A percentile compares a stretch with the other conserved stretches of the same genome.
Conservation (phyloP, 1,140 invertebrate species). For the Nomia melanderi region DNA sequence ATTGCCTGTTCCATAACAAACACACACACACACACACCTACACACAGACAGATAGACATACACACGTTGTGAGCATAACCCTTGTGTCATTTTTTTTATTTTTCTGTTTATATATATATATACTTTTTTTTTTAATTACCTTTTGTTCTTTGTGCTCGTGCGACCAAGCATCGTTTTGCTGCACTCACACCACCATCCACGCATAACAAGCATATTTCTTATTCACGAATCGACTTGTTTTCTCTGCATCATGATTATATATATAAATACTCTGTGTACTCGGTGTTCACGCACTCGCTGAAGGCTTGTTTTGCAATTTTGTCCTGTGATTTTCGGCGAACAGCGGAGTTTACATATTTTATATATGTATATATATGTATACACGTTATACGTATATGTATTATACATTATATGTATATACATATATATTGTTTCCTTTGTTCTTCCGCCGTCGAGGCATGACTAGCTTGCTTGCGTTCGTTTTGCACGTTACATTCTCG, state of each 20-base stretch:
- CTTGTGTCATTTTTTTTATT: background rate
- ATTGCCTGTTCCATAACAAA: slow-evolving; percentile 32
- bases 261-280: slow-evolving; percentile 18
- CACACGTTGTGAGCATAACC: slow-evolving; percentile 13
- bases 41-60: no score
- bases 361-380: background rate
- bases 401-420: background rate
- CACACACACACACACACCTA: no score
- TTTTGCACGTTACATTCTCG: slow-evolving; percentile 61
- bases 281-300: slow-evolving; percentile 40
- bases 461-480: slow-evolving; percentile 62
- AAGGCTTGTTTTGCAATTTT: slow-evolving; percentile 21
- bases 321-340: slow-evolving; percentile 6
- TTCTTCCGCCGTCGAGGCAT: slow-evolving; percentile 47
- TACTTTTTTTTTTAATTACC: background rate
- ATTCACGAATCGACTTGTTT: background rate
- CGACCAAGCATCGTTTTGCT: slow-evolving; percentile 10
- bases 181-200: slow-evolving; percentile 5
- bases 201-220: slow-evolving; percentile 7
- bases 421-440: slow-evolving; percentile 2
- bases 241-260: slow-evolving; percentile 23
- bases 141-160: no score
- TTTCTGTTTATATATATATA: background rate
- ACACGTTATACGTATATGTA: background rate
- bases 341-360: slow-evolving; percentile 5